These are phyloP conservation scores for Ceratosolen fusciceps DNA, from an alignment of 1,140 invertebrate genomes.

Conservation along the genomic window DNA sequence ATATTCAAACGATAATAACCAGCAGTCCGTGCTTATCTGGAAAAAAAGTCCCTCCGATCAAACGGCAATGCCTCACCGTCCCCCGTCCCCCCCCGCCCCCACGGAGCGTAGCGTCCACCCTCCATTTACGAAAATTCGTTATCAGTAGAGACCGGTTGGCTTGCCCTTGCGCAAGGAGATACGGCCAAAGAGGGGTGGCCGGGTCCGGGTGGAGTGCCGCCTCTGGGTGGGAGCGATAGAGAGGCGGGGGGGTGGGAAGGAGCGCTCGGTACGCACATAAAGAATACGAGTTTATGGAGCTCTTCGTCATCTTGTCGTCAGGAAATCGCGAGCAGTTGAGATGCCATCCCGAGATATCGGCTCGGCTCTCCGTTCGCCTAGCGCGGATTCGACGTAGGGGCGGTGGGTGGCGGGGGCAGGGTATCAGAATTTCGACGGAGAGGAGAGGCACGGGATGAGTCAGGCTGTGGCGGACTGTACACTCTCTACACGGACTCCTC, in stretches of 20 bases:
- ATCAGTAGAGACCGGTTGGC: conserved; percentile 38
- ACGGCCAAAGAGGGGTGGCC: neutral
- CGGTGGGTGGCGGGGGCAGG: neutral
- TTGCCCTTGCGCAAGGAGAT: neutral
- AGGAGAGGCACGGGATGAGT: too few species aligned
- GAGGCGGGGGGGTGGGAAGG: neutral
- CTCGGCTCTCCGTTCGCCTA: neutral
- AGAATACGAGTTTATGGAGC: conserved; percentile 39
- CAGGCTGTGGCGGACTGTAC: neutral
- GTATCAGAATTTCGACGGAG: conserved; percentile 9
- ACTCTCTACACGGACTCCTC: neutral
- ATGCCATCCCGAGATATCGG: conserved; percentile 32
- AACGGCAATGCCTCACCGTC: conserved; percentile 1
- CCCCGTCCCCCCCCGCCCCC: neutral
- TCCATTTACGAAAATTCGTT: conserved; percentile 27
- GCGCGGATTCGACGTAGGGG: too few species aligned
- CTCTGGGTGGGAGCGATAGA: too few species aligned
- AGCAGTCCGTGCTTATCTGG: neutral
- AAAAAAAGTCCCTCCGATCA: conserved; percentile 22
- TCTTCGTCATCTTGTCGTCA: conserved; percentile 34
- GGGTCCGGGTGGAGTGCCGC: too few species aligned
- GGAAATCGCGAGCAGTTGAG: neutral
- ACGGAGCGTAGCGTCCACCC: neutral
- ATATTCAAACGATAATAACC: conserved; percentile 10
- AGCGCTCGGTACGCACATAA: neutral